These are phyloP conservation scores for Eumaeus atala DNA, from an alignment of 1,140 invertebrate species.

Conservation along the genomic window DNA sequence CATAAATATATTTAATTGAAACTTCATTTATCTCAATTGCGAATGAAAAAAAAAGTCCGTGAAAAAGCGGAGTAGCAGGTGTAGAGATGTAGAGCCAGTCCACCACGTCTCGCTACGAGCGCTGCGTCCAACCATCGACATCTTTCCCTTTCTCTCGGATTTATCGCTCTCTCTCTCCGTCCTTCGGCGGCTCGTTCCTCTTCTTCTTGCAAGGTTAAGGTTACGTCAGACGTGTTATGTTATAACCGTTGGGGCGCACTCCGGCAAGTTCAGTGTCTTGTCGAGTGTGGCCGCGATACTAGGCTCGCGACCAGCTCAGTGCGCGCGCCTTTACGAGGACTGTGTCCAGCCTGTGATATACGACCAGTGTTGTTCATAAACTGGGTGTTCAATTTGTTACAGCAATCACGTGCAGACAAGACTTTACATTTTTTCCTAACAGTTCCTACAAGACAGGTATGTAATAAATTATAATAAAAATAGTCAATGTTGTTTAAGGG, in stretches of 20 bases:
- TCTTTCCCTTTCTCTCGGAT: constrained; percentile 67
- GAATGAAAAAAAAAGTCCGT: too few species aligned
- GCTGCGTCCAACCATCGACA: constrained; percentile 36
- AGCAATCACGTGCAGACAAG: constrained; percentile 52
- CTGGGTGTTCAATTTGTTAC: constrained; percentile 66
- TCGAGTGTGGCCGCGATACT: constrained; percentile 69
- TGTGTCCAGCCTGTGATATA: constrained; percentile 64
- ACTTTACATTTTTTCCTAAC: constrained; percentile 9
- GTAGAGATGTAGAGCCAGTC: constrained; percentile 5
- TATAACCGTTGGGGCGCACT: constrained; percentile 74
- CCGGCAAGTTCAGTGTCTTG: constrained; percentile 75
- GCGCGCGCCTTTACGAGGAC: constrained; percentile 51
- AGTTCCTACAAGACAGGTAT: constrained; percentile 15
- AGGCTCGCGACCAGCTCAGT: constrained; percentile 50
- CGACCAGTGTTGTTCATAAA: constrained; percentile 72
- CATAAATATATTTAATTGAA: constrained; percentile 14
- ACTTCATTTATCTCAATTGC: too few species aligned
- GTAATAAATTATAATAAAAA: constrained; percentile 12
- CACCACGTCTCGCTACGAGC: constrained; percentile 20
- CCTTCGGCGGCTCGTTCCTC: constrained; percentile 72
- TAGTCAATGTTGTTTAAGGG: neutral
- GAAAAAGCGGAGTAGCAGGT: neutral
- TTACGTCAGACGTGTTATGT: constrained; percentile 74
- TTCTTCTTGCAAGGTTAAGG: constrained; percentile 75
- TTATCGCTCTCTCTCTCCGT: constrained; percentile 71